Base-by-base conservation (phyloP, 2,888 invertebrate genomes). In the Cephalotes varians region DNA sequence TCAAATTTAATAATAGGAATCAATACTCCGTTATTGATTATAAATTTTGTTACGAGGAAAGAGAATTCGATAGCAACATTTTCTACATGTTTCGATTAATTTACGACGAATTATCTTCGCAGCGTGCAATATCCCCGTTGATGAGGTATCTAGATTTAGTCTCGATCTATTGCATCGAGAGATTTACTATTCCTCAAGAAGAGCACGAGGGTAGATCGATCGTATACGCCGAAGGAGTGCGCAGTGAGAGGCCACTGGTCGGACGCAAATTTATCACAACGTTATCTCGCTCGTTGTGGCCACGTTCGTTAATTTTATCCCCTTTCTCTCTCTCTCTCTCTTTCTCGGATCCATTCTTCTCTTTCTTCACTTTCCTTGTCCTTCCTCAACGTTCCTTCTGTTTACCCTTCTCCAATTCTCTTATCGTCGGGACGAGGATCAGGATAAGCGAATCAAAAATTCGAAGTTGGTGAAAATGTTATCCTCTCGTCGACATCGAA, bases 231-330 rank as follows among this genome's bases (percentile, higher is more conserved):
- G 87, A 89, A 88, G 88, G 87, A 91, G 87, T 84, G 86, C 73
- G 60, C 65, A 54, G 71, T 51, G 76, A 81, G 65, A 82, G 72
- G 84, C 58, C 67, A 85, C 84, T 83, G 82, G 71, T 80, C 85
- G 89, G 90, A 92, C 89, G 90, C 91, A 91, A 92, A 93, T 93
- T 92, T 91, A 93, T 93, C 92, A 90, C 90, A 90, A 91, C 92
- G 90, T 93, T 93, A 93, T 93, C 93, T 92, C 87, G 88, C 73
- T 90, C 85, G 87, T 79, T 84, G 60, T 60, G 89, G 89, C 89
- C 87, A 89, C 87, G 88, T 91, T 91, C 90, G 91, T 92, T 92
- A 91, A 92, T 91, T 92, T 91, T 89, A 88, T 90, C 86, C 90
- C 84, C 9, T 69, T 15, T 56, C 56, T 56, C 15, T 56, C 15